Base-by-base conservation (phyloP, 2,113 vertebrate genomes). In the Engystomops pustulosus region DNA sequence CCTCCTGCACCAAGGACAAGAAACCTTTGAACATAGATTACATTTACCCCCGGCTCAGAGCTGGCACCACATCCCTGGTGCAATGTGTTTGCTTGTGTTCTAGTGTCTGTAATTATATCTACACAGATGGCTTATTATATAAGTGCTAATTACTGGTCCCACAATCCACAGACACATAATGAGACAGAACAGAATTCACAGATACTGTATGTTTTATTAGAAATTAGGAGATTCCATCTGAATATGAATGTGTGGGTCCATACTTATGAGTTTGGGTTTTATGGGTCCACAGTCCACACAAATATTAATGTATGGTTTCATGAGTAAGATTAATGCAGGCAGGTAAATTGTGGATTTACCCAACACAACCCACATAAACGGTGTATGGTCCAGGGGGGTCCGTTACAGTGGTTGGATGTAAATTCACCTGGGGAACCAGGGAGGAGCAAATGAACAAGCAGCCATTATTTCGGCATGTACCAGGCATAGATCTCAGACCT, bases 81-180 rank as follows among this genome's bases (percentile, higher is more conserved):
- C 47, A 70, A 81, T 55, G 47, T 81, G 47, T 78, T 78, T 81
- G 67, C 79, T 81, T 55, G 47, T 25, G n/a, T 36, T 81, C 36
- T 70, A 41, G 12, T 18, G n/a, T 80, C 82, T 89, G 87, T 90
- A 89, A 91, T 89, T 89, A 89, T 87, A 88, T 88, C 87, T 85
- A 88, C 79, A 83, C 89, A 91, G 90, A 90, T 90, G 90, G 89
- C 84, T 88, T 90, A 89, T 91, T 90, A 90, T 86, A 84, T 90
- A 91, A 89, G 87, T 87, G 80, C 85, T 86, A 87, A 90, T 91
- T 90, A 87, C 85, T 88, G 86, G 87, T 82, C 87, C 87, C 87
- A 88, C 71, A 76, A 88, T 34, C 69, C n/a, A 58, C 51, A 55
- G 74, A 11, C 72, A 38, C 60, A 78, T 85, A 55, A 86, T 85